Evolutionary conservation across 2,113 vertebrate species (phyloP), one percentile per base, ranked within the genome.

Genomic region (Puntigrus tetrazona): DNA sequence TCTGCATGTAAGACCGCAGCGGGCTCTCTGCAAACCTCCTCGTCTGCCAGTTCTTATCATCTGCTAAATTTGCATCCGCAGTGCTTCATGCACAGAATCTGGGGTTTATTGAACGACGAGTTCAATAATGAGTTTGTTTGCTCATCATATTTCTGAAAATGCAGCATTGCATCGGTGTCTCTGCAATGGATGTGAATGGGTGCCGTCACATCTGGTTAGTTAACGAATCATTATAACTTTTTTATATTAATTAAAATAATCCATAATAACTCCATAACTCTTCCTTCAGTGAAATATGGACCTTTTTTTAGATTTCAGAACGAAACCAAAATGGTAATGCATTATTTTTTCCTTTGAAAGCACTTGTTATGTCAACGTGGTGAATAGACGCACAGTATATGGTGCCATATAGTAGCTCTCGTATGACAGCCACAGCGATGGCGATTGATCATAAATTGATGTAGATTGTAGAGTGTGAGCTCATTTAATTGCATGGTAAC

Each of bases 401-500:
- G 3, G 63, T 31, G 7, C 34, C 22, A 6, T 70, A 13, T 4
- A 70, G 1, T 41, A 70, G 22, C 22, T 11, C 67, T n/a, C 22
- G 3, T n/a, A 41, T 70, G 34, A n/a, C 67, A 70, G 67, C 36
- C 14, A 41, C 36, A 70, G 9, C 4, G 36, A 70, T n/a, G 36
- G 20, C 34, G n/a, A 63, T 1, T 31, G 31, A 67, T 67, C 63
- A 67, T 34, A 67, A 67, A 11, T n/a, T 41, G 67, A 41, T 41
- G n/a, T 47, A 74, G 43, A 74, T 74, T 74, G 36, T 41, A 41
- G 34, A 2, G 72, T 47, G 43, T 9, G 25, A 74, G 25, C 13
- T 47, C 43, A 47, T 7, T 74, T 74, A 47, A 74, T 47, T 74
- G 72, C 72, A 47, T 47, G 43, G 41, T 29, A 74, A 47, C 41